Base-by-base conservation (phyloP, 2,888 invertebrate genomes). In the Rhorus exstirpatorius region DNA sequence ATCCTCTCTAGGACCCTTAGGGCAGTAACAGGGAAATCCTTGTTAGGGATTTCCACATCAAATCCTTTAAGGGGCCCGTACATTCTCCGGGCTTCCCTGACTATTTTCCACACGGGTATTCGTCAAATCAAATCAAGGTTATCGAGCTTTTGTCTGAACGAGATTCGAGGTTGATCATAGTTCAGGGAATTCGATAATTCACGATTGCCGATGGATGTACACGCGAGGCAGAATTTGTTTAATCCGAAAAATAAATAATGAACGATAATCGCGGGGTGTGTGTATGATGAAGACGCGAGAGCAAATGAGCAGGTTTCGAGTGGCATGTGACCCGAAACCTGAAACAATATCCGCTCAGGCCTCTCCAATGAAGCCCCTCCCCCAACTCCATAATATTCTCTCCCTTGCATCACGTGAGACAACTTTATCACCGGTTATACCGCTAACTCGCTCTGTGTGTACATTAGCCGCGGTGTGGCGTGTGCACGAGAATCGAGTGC, bases 401-500 rank as follows among this genome's bases (percentile, higher is more conserved):
- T 8, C n/a, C 19, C 51, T 31, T n/a, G n/a, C n/a, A n/a, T n/a
- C 72, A 60, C 38, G 61, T 12, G 44, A 53, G 53, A 70, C 31
- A 58, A 78, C 55, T 78, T 46, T 55, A 71, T 71, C 63, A 71
- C 63, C 21, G 17, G 31, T 12, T 6, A 3, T 17, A 3, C 49
- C 31, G n/a, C 55, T 41, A 63, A 19, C 58, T 35, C 31, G 7
- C 49, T 31, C 46, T 41, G 21, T 68, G 60, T 68, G 60, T 77
- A 14, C 26, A 77, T 68, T 41, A 71, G 55, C 38, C n/a, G n/a
- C n/a, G 3, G 41, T 53, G 49, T 35, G 44, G 17, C 35, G 24
- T 63, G 17, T 63, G 17, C 63, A 44, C 68, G 44, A 58, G 44
- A 78, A 71, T 71, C 68, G 61, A 77, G 68, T 49, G 46, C 31